Conservation (phyloP, 1,140 invertebrate species). For the Helicoverpa armigera region DNA sequence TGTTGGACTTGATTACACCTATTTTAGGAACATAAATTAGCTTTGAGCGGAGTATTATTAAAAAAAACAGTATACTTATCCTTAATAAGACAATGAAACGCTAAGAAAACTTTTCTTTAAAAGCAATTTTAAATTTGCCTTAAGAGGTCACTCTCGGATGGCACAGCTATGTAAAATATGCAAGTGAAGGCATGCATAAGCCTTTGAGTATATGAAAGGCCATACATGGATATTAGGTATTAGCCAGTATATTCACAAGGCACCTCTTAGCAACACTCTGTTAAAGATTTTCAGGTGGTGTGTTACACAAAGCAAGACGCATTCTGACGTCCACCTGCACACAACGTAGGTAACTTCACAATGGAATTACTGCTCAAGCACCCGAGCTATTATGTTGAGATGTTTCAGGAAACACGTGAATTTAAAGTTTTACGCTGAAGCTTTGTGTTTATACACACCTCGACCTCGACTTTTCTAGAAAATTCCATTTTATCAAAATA, state of each 20-base stretch:
- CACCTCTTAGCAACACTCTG: constrained; percentile 38
- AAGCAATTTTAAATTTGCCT: neutral
- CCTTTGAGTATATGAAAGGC: constrained; percentile 29
- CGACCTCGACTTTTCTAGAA: neutral
- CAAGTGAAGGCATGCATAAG: constrained; percentile 21
- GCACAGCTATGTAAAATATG: constrained; percentile 25
- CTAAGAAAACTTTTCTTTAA: neutral
- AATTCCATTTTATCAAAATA: neutral
- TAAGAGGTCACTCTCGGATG: neutral
- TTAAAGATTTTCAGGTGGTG: constrained; percentile 42
- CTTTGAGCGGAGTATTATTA: too few relatives aligned
- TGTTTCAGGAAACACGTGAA: constrained; percentile 44
- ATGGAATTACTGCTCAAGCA: constrained; percentile 47
- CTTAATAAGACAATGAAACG: too few relatives aligned
- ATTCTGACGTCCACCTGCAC: constrained; percentile 43
- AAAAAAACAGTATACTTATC: too few relatives aligned
- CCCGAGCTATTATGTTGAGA: constrained; percentile 38
- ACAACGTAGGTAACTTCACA: constrained; percentile 40
- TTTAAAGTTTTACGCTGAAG: constrained; percentile 38
- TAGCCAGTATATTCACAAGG: constrained; percentile 36
- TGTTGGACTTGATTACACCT: neutral
- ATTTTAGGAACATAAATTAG: neutral
- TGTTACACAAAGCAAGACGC: constrained; percentile 43
- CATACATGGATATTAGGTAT: constrained; percentile 21
- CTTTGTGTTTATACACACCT: constrained; percentile 27